Evolutionary conservation across 2,797 vertebrate species (phyloP).

Genomic region (Danio choprae): DNA sequence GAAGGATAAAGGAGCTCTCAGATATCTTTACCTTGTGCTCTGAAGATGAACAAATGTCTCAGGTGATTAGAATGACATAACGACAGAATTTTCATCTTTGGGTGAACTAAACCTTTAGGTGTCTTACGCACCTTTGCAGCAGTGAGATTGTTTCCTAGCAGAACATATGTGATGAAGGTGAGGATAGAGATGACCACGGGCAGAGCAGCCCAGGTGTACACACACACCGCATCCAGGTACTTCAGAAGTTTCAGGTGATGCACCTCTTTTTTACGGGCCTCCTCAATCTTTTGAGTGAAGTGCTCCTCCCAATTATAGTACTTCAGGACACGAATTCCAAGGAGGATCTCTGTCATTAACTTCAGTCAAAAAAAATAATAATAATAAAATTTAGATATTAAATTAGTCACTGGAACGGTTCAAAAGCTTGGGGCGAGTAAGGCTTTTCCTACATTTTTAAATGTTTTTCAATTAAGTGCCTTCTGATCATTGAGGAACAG

Average conservation of each 20-base stretch:
- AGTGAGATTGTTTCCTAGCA: slow-evolving; percentile 90
- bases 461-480: no score
- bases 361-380: slow-evolving; percentile 60
- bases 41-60: no score
- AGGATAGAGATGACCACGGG: slow-evolving; percentile 92
- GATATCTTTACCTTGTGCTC: no score
- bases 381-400: neutral
- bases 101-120: neutral
- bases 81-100: no score
- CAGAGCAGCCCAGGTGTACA: slow-evolving; percentile 95
- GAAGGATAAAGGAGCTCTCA: no score
- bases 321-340: slow-evolving; percentile 93
- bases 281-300: slow-evolving; percentile 80
- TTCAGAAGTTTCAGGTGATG: slow-evolving; percentile 82
- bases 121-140: slow-evolving; percentile 87
- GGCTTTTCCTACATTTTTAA: neutral
- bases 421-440: no score
- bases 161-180: slow-evolving; percentile 91
- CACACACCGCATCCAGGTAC: slow-evolving; percentile 93
- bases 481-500: no score
- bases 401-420: neutral
- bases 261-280: slow-evolving; percentile 83
- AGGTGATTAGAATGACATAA: no score
- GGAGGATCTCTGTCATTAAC: slow-evolving; percentile 93
- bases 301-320: slow-evolving; percentile 92